Base-by-base conservation (phyloP, 1,140 invertebrate species). In the Palaemon carinicauda region DNA sequence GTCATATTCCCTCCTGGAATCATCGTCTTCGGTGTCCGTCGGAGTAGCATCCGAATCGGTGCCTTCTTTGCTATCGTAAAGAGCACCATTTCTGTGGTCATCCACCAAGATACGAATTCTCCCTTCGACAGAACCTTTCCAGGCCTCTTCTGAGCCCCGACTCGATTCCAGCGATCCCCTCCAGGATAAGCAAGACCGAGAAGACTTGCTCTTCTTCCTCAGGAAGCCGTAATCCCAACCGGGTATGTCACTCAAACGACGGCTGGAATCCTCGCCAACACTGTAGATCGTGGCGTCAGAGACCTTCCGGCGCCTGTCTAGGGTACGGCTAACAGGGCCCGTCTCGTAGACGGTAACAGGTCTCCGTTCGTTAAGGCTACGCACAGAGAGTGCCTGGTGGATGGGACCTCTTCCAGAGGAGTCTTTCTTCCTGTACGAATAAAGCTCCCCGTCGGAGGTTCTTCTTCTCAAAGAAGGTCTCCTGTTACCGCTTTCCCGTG, bases 391-490 rank as follows among this genome's bases (percentile, higher is more conserved):
- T 2, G 51, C 50, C 21, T 31, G 51, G 50, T 54, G 51, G 53
- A 56, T 21, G 5, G 77, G 4, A 10, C 10, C 10, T 33, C 24
- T 60, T 14, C 21, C n/a, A 9, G 24, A 17, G 24, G 27, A 33
- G 15, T 31, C 15, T 21, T 31, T 52, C 15, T 29, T 69, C 17
- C 53, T 15, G 24, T 80, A 54, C 1, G 53, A 80, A n/a, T 33
- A 80, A 4, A 80, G 77, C 7, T 80, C 77, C 27, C 77, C 77
- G 53, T 80, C 77, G 15, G 77, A 80, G 14, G 77, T 80, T 29
- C 77, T 29, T 3, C 77, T 69, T 29, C 5, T 69, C 60, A 69
- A 29, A 29, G 27, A 15, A 5, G 29, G 19, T 19, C 51, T 80
- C 33, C 50, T 12, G 31, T 29, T 1, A n/a, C 41, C 15, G 4